Conservation (phyloP, 2,113 vertebrate species). For the Myotis lucifugus region DNA sequence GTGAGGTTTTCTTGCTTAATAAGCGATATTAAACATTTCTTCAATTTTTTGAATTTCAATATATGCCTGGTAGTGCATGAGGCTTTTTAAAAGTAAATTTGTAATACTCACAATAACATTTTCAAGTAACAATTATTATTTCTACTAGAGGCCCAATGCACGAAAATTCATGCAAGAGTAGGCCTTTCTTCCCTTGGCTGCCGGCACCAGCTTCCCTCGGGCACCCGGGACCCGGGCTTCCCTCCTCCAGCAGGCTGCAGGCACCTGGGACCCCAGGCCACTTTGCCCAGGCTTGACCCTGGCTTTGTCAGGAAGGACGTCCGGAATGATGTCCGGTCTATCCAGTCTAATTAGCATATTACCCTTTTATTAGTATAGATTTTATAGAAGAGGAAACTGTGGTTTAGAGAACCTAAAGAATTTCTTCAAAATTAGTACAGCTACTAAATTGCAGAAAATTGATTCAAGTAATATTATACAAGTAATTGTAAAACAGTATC, state of each 20-base stretch:
- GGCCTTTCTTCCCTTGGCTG: too few relatives aligned
- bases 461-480: neutral
- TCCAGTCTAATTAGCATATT: too few relatives aligned
- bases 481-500: neutral
- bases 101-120: neutral
- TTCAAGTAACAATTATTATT: constrained; percentile 5
- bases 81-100: neutral
- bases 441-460: neutral
- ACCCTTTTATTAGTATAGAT: too few relatives aligned
- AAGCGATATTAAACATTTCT: neutral
- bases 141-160: neutral
- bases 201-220: too few relatives aligned
- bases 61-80: neutral
- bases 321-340: too few relatives aligned
- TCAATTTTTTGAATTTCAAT: neutral
- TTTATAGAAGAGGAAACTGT: neutral
- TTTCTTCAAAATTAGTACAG: neutral
- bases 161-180: too few relatives aligned
- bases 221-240: too few relatives aligned
- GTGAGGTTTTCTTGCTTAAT: neutral
- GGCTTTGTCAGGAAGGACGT: too few relatives aligned
- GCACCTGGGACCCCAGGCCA: too few relatives aligned
- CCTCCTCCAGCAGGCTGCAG: too few relatives aligned
- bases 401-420: neutral
- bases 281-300: too few relatives aligned